phyloP scores from a whole-genome alignment of 2,888 invertebrate genomes.

The Hyposoter dolosus region DNA sequence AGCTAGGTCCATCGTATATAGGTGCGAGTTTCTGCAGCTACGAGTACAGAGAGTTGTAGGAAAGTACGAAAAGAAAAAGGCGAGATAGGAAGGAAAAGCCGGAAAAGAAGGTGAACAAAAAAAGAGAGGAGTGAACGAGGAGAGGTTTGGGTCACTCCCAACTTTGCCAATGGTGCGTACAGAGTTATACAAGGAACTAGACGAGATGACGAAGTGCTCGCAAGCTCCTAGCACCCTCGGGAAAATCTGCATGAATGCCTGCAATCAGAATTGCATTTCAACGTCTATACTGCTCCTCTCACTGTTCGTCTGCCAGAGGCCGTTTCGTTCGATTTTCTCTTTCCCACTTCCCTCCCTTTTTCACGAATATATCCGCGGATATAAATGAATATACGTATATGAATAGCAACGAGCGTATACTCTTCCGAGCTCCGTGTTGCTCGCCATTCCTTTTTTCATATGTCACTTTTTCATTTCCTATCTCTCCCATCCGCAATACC shows the following conservation, averaged over 20 bases:
- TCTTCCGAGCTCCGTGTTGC: conserved; percentile 10
- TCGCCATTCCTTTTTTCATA: conserved; percentile 39
- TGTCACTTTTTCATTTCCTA: conserved; percentile 17
- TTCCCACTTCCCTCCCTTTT: conserved; percentile 25
- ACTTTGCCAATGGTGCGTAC: conserved; percentile 44
- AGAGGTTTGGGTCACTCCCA: conserved; percentile 34
- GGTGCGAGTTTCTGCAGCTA: conserved; percentile 7
- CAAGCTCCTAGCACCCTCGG: conserved; percentile 68
- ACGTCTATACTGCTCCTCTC: conserved; percentile 51
- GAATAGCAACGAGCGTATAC: background rate
- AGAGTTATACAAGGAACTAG: background rate
- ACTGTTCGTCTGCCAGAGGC: conserved; percentile 68
- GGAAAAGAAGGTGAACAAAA: conserved; percentile 26
- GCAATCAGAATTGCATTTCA: conserved; percentile 79
- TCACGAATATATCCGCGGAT: background rate
- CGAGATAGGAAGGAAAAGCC: conserved; percentile 7
- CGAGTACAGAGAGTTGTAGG: background rate
- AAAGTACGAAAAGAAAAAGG: conserved; percentile 1
- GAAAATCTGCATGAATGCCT: conserved; percentile 78
- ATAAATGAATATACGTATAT: background rate
- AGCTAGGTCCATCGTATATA: conserved; percentile 22
- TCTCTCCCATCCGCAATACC: conserved; percentile 32
- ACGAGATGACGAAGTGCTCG: conserved; percentile 30
- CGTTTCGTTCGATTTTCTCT: conserved; percentile 75
- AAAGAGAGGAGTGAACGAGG: conserved; percentile 13